phyloP scores from a whole-genome alignment of 2,797 vertebrate genomes.

The Neomorphus geoffroyi region DNA sequence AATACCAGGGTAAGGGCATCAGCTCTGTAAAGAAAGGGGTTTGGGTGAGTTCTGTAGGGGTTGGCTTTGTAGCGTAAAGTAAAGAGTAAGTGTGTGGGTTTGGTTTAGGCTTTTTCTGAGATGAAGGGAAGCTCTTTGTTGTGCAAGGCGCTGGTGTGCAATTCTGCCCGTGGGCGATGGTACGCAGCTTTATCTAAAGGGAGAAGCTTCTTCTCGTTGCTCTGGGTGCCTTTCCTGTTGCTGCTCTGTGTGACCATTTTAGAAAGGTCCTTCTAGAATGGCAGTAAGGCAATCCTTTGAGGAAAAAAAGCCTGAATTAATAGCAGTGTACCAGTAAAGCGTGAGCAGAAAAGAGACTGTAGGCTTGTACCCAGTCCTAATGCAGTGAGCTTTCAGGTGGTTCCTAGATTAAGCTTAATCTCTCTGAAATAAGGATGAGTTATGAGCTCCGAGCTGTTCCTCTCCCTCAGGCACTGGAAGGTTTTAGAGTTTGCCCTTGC shows the following conservation, averaged over 20 bases:
- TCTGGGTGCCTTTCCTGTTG: background rate
- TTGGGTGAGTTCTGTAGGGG: accelerated
- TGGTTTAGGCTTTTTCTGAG: background rate
- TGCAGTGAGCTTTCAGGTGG: background rate
- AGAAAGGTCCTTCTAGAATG: background rate
- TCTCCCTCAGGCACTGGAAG: background rate
- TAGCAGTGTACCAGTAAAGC: accelerated
- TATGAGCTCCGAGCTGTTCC: background rate
- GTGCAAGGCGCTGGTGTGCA: background rate
- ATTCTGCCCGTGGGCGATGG: background rate
- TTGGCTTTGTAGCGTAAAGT: accelerated
- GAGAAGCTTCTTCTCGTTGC: accelerated
- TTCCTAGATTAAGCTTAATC: background rate
- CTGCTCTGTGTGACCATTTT: background rate
- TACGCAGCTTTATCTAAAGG: too few species aligned
- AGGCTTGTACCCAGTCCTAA: background rate
- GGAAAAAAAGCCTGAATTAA: background rate
- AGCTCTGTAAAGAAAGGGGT: accelerated
- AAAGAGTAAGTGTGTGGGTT: background rate
- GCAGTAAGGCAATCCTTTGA: background rate
- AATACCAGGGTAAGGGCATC: background rate
- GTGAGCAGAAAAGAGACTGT: accelerated
- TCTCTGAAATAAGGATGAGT: background rate
- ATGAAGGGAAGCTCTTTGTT: accelerated
- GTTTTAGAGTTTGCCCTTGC: background rate